phyloP scores from a whole-genome alignment of 2,797 vertebrate genomes.

The Octomys mimax region DNA sequence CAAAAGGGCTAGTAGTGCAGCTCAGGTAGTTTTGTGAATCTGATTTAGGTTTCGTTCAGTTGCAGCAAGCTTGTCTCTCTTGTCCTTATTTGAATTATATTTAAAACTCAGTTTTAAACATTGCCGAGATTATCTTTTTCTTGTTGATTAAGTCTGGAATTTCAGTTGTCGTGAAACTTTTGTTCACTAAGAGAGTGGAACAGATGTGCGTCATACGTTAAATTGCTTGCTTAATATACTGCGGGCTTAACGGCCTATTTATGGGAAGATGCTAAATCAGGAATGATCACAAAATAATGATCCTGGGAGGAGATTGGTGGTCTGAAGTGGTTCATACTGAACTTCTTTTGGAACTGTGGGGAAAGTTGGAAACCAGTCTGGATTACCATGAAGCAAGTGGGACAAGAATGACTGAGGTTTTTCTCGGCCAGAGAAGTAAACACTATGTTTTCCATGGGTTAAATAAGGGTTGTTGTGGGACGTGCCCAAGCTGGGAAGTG shows the following conservation, averaged over 20 bases:
- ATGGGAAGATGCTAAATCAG: slow-evolving; percentile 32
- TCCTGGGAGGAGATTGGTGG: neutral
- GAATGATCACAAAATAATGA: neutral
- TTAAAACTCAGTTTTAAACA: slow-evolving; percentile 66
- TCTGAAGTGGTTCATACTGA: neutral
- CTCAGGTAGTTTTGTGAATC: slow-evolving; percentile 56
- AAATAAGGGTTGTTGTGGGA: slow-evolving; percentile 80
- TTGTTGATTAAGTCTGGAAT: slow-evolving; percentile 63
- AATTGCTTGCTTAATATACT: slow-evolving; percentile 66
- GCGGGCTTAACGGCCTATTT: slow-evolving; percentile 15
- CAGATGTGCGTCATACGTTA: slow-evolving; percentile 77
- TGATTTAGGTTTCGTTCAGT: slow-evolving; percentile 73
- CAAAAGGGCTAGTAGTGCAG: slow-evolving; percentile 59
- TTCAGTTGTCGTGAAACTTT: slow-evolving; percentile 77
- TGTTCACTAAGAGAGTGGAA: slow-evolving; percentile 64
- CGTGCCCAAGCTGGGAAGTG: slow-evolving; percentile 80
- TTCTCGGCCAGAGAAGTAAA: slow-evolving; percentile 23
- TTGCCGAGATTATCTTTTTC: slow-evolving; percentile 44
- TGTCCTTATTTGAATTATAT: slow-evolving; percentile 61
- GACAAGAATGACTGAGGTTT: neutral
- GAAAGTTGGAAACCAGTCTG: neutral
- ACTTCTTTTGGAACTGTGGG: neutral
- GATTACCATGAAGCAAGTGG: neutral
- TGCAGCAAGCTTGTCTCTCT: slow-evolving; percentile 36
- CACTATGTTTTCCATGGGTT: slow-evolving; percentile 49